Evolutionary conservation across 2,113 vertebrate species (phyloP), one percentile per base, ranked within the genome.

Genomic region (Eidolon helvum): DNA sequence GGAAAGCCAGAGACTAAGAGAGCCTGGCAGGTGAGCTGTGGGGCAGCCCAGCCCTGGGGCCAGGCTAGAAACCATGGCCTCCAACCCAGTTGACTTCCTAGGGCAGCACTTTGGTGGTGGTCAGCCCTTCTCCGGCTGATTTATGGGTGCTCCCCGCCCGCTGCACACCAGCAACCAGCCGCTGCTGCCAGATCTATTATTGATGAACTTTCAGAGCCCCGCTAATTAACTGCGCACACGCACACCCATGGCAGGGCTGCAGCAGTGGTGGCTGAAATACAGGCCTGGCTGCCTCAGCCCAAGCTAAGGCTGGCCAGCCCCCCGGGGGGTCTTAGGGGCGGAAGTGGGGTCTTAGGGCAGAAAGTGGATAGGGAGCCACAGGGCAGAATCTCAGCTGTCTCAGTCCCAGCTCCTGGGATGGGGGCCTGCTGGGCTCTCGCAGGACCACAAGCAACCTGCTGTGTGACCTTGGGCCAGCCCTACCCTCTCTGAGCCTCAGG

Each of bases 201-300:
- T 99, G 99, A 99, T 99, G 99, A 99, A 99, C 98, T 98, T 98
- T 98, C 98, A 80, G 63, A 98, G 98, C 87, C 98, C 97, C 35
- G 97, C 99, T 99, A 99, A 99, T 99, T 99, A 99, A 99, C 98
- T 98, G 91, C 55, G n/a, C 98, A 98, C 86, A n/a, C 98, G 94
- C 97, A 63, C 96, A 33, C 98, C 94, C 97, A 66, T 96, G 5
- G 90, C 87, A 0, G 87, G 69, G 53, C 45, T 1, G 2, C 1
- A 18, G 93, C 66, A 15, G 57, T 48, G 77, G 69, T 0, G 18
- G 78, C 87, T 86, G 69, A 83, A 95, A 92, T 77, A 82, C 43
- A 1, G 75, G 40, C 59, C 45, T 10, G 57, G 77, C 18, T 1
- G 26, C 83, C 38, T 59, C 15, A 18, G 87, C 59, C 88, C 9